Base-by-base conservation (phyloP, 23 tunicate genomes). In the Styela plicata region DNA sequence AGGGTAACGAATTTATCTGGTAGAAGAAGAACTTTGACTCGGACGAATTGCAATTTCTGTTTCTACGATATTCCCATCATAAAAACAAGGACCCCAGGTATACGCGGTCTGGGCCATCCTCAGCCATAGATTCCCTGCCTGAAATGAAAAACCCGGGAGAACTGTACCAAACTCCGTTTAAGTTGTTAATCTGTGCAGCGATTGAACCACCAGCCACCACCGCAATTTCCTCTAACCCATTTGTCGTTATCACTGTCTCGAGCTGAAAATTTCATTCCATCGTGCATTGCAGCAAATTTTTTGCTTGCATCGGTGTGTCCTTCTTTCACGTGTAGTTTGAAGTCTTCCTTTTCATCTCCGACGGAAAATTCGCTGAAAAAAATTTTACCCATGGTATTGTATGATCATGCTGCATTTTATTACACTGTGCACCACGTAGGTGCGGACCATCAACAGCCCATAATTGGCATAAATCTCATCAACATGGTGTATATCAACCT, bases 201-300 rank as follows among this genome's bases (percentile, higher is more conserved):
- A 34, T 71, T 32, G 29, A 71, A 71, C 77, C 77, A 71, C 77
- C 77, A 71, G 23, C 77, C 77, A 32, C 77, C 77, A 21, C 35
- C 24, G 36, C 77, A 71, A 28, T 31, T 22, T 26, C 77, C 36
- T 2, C 7, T 32, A 16, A 2, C 34, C 77, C 77, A 71, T 22
- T 29, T 3, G 77, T 71, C 77, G 17, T 71, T 71, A 36, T 71
- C 77, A 26, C 32, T 22, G 17, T 71, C 77, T 16, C 35, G 32
- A 16, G 77, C 34, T 33, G 77, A 19, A 29, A 71, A 71, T 17
- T 71, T 71, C 77, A 71, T 71, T 2, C 35, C 77, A 36, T 71
- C 29, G 35, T 71, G 77, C 77, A 71, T 71, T 5, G 2, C 13
- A 3, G 34, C 34, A 30, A 71, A 71, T 18, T 33, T 20, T 3